Conservation (phyloP, 2,888 invertebrate species). For the Caenorhabditis virilis region DNA sequence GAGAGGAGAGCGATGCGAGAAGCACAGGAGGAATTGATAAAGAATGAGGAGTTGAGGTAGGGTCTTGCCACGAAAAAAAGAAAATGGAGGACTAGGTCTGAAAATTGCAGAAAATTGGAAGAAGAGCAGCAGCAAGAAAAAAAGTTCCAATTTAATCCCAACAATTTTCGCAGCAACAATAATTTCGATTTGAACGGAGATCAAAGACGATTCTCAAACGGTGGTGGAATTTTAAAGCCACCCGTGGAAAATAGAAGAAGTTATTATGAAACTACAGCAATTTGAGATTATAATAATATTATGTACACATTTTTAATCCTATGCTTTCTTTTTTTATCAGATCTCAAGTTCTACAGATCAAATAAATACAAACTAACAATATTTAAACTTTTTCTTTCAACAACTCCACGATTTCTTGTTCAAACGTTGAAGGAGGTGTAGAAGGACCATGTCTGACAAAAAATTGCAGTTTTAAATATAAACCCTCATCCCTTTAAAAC, state of each 20-base stretch:
- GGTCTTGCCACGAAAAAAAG: background rate
- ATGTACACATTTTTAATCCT: too few species aligned
- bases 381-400: constrained; percentile 22
- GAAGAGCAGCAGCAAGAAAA: background rate
- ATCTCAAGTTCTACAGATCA: too few species aligned
- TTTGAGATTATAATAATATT: background rate
- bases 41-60: too few species aligned
- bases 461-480: background rate
- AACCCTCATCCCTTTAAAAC: background rate
- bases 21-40: constrained; percentile 3
- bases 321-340: too few species aligned
- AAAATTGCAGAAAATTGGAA: background rate
- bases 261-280: constrained; percentile 7
- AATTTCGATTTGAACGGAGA: too few species aligned
- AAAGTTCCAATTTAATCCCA: background rate
- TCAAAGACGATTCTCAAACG: too few species aligned
- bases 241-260: background rate
- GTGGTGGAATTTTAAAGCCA: background rate
- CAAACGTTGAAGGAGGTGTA: constrained; percentile 53
- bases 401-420: constrained; percentile 53
- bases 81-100: background rate
- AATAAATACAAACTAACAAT: background rate
- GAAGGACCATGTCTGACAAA: constrained; percentile 54
- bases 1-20: constrained; percentile 4
- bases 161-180: background rate